Base-by-base conservation (phyloP, 2,888 invertebrate species). In the Cacoxenus indagator region DNA sequence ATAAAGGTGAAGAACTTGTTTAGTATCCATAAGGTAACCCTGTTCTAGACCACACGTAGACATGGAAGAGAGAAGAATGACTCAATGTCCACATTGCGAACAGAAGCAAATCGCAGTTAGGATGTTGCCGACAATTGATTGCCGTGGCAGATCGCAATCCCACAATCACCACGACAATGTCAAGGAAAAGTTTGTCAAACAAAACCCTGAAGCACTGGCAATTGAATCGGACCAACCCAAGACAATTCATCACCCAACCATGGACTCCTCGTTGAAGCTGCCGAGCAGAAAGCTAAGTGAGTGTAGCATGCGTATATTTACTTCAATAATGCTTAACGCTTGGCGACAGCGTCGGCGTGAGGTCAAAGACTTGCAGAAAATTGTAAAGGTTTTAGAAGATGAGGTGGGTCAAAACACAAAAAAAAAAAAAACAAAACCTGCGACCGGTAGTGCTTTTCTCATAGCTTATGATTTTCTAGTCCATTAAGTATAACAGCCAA, bases 311-410 rank as follows among this genome's bases (percentile, higher is more conserved):
- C 83, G 70, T 55, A 73, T 85, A 14, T 84, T 87, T 24, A 75
- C 84, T 0, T 78, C 81, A 4, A 74, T 87, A 4, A 82, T 87
- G 81, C 57, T 87, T 26, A 77, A 84, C 64, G 81, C 85, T 3
- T 87, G 87, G 87, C 85, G 87, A 0, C 77, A 76, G 9, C 68
- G 85, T 5, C 77, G 84, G 0, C 76, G 77, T 1, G 86, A 87
- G 37, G 83, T 86, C 2, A 76, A 71, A 3, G 64, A 74, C 17
- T 65, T 87, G 29, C 73, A 73, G 19, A 65, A 75, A 1, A 73
- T 75, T 1, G 67, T 86, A 0, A 75, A 79, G 1, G 67, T 72
- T 1, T 69, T 86, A 0, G 77, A 82, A 64, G 69, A 64, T 19
- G 70, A 68, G 8, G 87, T 87, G 68, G 75, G 79, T 76, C 45